Evolutionary conservation across 2,113 vertebrate species (phyloP).

Genomic region (Cheirogaleus medius): DNA sequence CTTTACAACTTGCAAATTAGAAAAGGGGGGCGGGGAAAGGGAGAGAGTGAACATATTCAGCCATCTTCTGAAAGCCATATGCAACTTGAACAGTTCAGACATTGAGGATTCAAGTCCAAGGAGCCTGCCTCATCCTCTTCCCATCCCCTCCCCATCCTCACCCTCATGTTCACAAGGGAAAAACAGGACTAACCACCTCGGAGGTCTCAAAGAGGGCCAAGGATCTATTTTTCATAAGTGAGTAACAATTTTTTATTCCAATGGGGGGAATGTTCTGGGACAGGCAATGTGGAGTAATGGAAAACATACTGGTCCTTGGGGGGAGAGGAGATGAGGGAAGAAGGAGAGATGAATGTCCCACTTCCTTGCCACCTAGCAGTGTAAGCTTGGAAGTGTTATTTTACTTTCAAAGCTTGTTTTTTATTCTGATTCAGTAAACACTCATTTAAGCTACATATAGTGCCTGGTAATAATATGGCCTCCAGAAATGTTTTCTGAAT

Average conservation of each 20-base stretch:
- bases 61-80: conserved; percentile 39
- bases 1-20: conserved; percentile 45
- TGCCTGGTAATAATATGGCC: neutral
- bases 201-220: neutral
- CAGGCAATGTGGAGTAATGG: neutral
- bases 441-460: neutral
- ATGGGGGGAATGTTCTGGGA: neutral
- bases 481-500: conserved; percentile 1
- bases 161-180: neutral
- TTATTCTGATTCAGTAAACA: conserved; percentile 4
- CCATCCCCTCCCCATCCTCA: neutral
- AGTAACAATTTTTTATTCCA: conserved; percentile 65
- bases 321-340: too few relatives aligned
- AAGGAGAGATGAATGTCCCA: neutral
- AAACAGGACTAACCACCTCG: conserved; percentile 44
- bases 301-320: neutral
- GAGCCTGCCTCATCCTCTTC: neutral
- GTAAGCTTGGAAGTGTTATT: neutral
- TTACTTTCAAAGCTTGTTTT: conserved; percentile 37
- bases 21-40: conserved; percentile 5
- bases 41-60: neutral
- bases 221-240: conserved; percentile 61
- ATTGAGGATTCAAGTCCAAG: neutral
- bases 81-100: neutral
- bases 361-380: neutral